Evolutionary conservation across 1,140 invertebrate genomes (phyloP).

Genomic region (Drosophila biarmipes): DNA sequence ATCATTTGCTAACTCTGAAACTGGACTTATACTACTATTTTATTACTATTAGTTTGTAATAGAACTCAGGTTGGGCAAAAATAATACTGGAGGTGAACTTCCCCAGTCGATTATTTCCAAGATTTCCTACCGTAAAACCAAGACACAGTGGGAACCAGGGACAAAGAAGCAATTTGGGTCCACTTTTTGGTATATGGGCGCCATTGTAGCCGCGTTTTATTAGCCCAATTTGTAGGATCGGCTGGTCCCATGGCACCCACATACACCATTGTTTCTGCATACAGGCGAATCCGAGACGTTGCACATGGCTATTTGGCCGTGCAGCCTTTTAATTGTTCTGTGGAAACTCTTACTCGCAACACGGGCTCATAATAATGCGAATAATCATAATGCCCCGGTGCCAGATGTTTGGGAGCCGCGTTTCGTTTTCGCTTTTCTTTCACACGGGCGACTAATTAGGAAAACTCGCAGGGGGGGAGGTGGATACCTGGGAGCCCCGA

Average conservation of each 20-base stretch:
- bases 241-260: background rate
- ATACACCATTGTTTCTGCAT: conserved; percentile 4
- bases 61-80: too few relatives aligned
- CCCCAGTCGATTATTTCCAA: background rate
- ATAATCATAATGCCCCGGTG: conserved; percentile 8
- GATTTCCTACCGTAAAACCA: background rate
- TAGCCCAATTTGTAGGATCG: conserved; percentile 10
- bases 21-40: too few relatives aligned
- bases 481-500: conserved; percentile 1
- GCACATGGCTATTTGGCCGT: conserved; percentile 8
- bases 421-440: conserved; percentile 74
- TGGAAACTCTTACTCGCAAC: conserved; percentile 30
- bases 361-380: conserved; percentile 22
- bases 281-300: background rate
- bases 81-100: background rate
- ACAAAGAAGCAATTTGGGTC: conserved; percentile 1
- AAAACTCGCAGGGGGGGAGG: conserved; percentile 55
- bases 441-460: conserved; percentile 73
- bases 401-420: conserved; percentile 18
- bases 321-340: conserved; percentile 24
- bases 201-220: conserved; percentile 6
- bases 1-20: background rate
- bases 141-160: conserved; percentile 3
- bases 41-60: too few relatives aligned
- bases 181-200: conserved; percentile 3